Evolutionary conservation across 2,888 invertebrate species (phyloP).

Genomic region (Dolichomitus sp.): DNA sequence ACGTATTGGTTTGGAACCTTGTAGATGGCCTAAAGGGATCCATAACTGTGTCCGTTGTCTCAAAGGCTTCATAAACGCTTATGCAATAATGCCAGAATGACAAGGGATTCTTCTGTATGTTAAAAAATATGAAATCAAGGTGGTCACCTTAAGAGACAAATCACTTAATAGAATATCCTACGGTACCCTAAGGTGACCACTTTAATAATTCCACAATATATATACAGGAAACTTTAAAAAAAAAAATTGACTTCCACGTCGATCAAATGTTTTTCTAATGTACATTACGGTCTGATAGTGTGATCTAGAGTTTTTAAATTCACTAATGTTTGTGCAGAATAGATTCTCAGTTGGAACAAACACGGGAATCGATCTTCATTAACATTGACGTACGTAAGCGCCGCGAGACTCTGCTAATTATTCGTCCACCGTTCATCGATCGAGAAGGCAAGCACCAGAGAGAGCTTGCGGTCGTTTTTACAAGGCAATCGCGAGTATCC

Average conservation of each 20-base stretch:
- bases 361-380: slow-evolving; percentile 31
- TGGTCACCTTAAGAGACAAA: not conserved
- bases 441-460: not conserved
- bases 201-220: not conserved
- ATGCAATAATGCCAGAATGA: not conserved
- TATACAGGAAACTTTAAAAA: not conserved
- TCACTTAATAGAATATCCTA: not conserved
- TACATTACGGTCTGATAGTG: not conserved
- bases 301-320: not conserved
- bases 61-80: not conserved
- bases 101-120: not conserved
- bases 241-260: not conserved
- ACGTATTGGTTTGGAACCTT: not conserved
- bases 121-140: not conserved
- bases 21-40: not conserved
- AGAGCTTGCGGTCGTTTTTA: not conserved
- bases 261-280: not conserved
- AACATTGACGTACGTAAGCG: slow-evolving; percentile 4
- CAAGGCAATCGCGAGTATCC: slow-evolving; percentile 17
- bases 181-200: not conserved
- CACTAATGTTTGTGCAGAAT: not conserved
- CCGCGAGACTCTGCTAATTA: not conserved
- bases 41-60: not conserved
- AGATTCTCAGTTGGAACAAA: not conserved
- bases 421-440: slow-evolving; percentile 24